phyloP scores from a whole-genome alignment of 2,113 vertebrate species.

The Ovibos moschatus region DNA sequence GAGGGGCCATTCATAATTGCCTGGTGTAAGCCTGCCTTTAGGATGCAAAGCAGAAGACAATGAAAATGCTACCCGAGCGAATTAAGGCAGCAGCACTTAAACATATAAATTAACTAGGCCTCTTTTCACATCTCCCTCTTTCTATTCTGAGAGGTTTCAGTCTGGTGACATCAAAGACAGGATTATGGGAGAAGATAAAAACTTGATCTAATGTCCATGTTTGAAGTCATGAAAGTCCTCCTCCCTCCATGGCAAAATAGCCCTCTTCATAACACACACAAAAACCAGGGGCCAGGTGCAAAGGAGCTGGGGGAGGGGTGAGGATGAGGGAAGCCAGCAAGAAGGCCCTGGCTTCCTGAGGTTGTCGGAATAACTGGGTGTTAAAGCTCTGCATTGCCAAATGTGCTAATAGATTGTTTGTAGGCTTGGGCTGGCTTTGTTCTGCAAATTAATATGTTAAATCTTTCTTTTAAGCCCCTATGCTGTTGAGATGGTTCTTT shows the following conservation, averaged over 20 bases:
- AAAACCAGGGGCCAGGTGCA: slow-evolving; percentile 82
- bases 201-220: slow-evolving; percentile 92
- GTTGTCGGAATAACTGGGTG: slow-evolving; percentile 58
- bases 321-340: background rate
- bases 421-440: slow-evolving; percentile 72
- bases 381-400: slow-evolving; percentile 64
- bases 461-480: slow-evolving; percentile 63
- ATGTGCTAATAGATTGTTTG: slow-evolving; percentile 73
- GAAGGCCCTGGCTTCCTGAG: slow-evolving; percentile 51
- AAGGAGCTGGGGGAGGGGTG: slow-evolving; percentile 42
- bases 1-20: slow-evolving; percentile 88
- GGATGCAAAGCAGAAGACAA: slow-evolving; percentile 93
- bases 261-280: slow-evolving; percentile 77
- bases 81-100: slow-evolving; percentile 85
- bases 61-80: slow-evolving; percentile 79
- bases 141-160: slow-evolving; percentile 88
- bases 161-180: slow-evolving; percentile 93
- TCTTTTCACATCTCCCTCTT: slow-evolving; percentile 86
- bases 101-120: slow-evolving; percentile 85
- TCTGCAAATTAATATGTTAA: slow-evolving; percentile 75
- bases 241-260: slow-evolving; percentile 76
- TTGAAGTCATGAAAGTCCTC: slow-evolving; percentile 92
- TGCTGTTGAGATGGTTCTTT: slow-evolving; percentile 63
- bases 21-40: slow-evolving; percentile 89
- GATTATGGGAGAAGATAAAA: slow-evolving; percentile 91